Evolutionary conservation across 2,113 vertebrate species (phyloP).

Genomic region (Ceyx margarethae): DNA sequence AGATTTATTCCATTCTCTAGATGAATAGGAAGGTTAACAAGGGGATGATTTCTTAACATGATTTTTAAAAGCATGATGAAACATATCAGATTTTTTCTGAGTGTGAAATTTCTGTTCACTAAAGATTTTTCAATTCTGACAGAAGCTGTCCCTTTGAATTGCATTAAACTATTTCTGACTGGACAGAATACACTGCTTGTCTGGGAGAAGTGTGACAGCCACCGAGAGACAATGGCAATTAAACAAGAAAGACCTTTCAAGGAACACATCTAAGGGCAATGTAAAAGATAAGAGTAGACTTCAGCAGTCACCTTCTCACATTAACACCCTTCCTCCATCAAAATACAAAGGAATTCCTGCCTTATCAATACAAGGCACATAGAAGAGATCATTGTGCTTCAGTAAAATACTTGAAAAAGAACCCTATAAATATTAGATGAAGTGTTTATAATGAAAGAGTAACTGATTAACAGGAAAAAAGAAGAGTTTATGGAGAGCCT

Average conservation of each 20-base stretch:
- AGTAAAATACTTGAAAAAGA: background rate
- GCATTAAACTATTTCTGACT: background rate
- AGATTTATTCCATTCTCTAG: background rate
- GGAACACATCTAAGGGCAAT: background rate
- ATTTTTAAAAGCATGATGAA: background rate
- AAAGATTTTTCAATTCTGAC: background rate
- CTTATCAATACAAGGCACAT: background rate
- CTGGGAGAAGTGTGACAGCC: background rate
- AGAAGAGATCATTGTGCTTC: background rate
- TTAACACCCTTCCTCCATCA: background rate
- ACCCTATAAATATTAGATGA: background rate
- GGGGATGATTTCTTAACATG: background rate
- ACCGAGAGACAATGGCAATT: background rate
- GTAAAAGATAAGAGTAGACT: background rate
- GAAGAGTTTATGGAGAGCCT: background rate
- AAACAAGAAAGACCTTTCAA: background rate
- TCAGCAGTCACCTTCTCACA: background rate
- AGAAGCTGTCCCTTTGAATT: background rate
- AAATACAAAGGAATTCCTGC: background rate
- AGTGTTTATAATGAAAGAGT: background rate
- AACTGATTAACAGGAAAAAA: background rate
- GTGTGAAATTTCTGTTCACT: background rate
- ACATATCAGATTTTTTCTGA: background rate
- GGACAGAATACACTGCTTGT: background rate
- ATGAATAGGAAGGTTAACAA: background rate